A percentile compares a stretch with the other conserved stretches of the same genome.
Conservation (phyloP, 2,113 vertebrate genomes). For the Diadophis punctatus region DNA sequence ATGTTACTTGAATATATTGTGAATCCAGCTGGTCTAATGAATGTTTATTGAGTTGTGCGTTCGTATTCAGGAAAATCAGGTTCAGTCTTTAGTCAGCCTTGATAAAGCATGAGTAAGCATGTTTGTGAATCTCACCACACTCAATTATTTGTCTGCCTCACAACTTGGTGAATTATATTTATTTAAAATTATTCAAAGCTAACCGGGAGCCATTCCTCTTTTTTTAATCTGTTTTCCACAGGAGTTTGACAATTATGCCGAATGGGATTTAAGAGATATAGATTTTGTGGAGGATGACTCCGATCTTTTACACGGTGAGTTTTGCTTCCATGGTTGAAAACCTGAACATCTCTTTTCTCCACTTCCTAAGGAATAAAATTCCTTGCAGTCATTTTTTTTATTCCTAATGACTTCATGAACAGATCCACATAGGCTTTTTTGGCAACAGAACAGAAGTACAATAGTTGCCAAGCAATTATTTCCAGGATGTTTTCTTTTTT, state of each 20-base stretch:
- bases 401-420: background rate
- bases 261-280: conserved; percentile 99
- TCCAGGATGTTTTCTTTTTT: background rate
- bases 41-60: background rate
- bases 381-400: background rate
- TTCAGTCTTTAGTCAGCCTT: background rate
- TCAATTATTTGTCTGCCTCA: background rate
- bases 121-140: background rate
- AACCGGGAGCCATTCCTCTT: conserved; percentile 21
- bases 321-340: background rate
- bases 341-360: background rate
- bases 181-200: background rate
- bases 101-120: background rate
- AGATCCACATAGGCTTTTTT: background rate
- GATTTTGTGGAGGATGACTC: conserved; percentile 99
- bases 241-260: conserved; percentile 99
- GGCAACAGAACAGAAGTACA: background rate
- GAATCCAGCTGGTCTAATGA: background rate
- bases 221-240: conserved; percentile 49
- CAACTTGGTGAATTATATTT: background rate
- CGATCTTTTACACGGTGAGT: conserved; percentile 90
- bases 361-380: background rate
- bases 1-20: background rate
- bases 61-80: background rate
- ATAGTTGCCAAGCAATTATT: background rate